These are phyloP conservation scores for Taxidea taxus DNA, from an alignment of 2,113 vertebrate genomes.

Conservation along the genomic window DNA sequence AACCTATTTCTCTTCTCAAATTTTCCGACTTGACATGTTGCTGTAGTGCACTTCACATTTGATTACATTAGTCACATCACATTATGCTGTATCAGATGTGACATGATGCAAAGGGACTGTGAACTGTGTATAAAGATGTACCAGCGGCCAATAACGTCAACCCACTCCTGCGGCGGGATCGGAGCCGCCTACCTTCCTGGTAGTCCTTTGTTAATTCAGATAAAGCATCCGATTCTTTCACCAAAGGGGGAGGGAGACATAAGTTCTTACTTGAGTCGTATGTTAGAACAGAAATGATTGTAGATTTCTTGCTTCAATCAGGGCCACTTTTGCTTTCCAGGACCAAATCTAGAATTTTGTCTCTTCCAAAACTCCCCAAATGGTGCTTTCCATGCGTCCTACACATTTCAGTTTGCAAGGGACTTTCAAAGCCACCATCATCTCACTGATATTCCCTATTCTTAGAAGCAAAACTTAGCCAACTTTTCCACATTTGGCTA, in stretches of 20 bases:
- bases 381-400: background rate
- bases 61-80: slow-evolving; percentile 83
- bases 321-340: background rate
- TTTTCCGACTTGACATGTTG: slow-evolving; percentile 69
- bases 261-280: background rate
- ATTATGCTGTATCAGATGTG: slow-evolving; percentile 77
- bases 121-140: slow-evolving; percentile 75
- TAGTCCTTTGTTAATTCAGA: background rate
- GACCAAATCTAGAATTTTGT: background rate
- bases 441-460: background rate
- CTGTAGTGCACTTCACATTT: slow-evolving; percentile 76
- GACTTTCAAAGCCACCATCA: background rate
- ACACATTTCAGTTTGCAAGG: background rate
- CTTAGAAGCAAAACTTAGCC: background rate
- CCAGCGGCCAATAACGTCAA: slow-evolving; percentile 53
- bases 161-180: slow-evolving; percentile 1
- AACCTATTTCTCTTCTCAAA: slow-evolving; percentile 36
- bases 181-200: background rate
- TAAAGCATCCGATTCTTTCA: background rate
- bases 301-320: background rate
- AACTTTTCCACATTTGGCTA: background rate
- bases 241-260: background rate
- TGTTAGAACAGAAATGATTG: background rate
- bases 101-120: slow-evolving; percentile 77
- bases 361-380: background rate